Evolutionary conservation across 2,797 vertebrate genomes (phyloP), one percentile per base, ranked within the genome.

Genomic region (Hoplostethus atlanticus): DNA sequence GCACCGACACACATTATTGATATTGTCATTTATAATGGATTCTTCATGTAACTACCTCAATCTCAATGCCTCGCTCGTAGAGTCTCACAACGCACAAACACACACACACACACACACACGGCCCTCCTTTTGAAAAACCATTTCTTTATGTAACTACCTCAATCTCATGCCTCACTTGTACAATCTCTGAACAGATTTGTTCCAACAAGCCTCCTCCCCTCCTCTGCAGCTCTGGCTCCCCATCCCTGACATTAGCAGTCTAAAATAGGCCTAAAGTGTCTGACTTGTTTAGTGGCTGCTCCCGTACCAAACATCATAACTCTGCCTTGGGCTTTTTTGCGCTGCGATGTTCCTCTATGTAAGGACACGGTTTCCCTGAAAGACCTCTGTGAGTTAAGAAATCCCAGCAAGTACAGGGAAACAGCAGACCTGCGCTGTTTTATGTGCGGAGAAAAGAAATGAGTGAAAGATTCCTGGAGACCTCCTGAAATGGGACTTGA

Each of bases 401-500:
- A 71, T 54, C 42, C 54, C 10, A 12, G 60, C 72, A 80, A 80
- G 87, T 87, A 79, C 61, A 61, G 34, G 62, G 51, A 52, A 59
- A 79, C 84, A 44, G 50, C 57, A 68, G 17, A 73, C 79, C 53
- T 57, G 47, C 60, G 66, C 58, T 71, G 67, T 68, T 81, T 81
- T 53, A 42, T 76, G 77, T 82, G 80, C 67, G 50, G 62, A 79
- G 47, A 68, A 55, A 66, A 70, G 21, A 25, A 53, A 80, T 73
- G 63, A 77, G 52, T 6, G 71, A 78, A 71, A 83, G 68, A 69
- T 69, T 86, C 53, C 64, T 12, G 17, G 47, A 82, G 71, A 86
- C 34, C 60, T 56, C 73, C 60, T 38, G 38, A 81, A 88, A 86
- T 81, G 48, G 84, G 79, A 81, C 87, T 85, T 80, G 70, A 85